phyloP scores from a whole-genome alignment of 2,113 vertebrate species.

The Hippocampus abdominalis region DNA sequence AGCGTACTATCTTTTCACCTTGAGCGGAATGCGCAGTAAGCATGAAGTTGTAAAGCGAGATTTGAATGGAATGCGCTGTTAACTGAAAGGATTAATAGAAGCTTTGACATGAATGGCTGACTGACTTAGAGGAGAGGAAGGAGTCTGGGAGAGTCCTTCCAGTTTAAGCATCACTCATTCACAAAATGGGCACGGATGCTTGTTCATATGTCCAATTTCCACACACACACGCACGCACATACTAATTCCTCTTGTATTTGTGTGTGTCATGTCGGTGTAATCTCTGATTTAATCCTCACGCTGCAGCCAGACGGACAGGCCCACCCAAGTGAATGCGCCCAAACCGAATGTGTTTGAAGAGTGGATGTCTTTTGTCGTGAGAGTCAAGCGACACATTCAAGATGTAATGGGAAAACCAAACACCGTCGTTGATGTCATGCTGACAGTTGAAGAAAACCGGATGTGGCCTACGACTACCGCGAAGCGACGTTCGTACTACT shows the following conservation, averaged over 20 bases:
- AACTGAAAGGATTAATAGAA: conserved; percentile 64
- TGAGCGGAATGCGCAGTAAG: conserved; percentile 52
- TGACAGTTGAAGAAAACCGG: neutral
- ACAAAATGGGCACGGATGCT: conserved; percentile 24
- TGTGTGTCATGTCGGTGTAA: conserved; percentile 69
- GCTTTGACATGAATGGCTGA: conserved; percentile 55
- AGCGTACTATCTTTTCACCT: conserved; percentile 22
- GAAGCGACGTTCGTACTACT: no score
- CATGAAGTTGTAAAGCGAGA: conserved; percentile 48
- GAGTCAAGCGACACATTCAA: conserved; percentile 27
- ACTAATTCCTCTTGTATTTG: conserved; percentile 58
- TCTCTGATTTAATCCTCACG: conserved; percentile 66
- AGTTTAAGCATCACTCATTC: conserved; percentile 43
- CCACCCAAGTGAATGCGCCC: conserved; percentile 67
- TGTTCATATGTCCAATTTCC: conserved; percentile 22
- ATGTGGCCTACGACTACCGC: no score
- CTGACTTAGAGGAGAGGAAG: conserved; percentile 57
- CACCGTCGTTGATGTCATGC: neutral
- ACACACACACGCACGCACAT: conserved; percentile 34
- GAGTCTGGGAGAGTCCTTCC: conserved; percentile 46
- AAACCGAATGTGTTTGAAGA: conserved; percentile 32
- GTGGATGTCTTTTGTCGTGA: conserved; percentile 36
- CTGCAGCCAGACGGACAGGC: conserved; percentile 68
- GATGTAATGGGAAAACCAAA: conserved; percentile 9
- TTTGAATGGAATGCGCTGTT: conserved; percentile 58